Evolutionary conservation across 2,797 vertebrate species (phyloP).

Genomic region (Hemibagrus guttatus): DNA sequence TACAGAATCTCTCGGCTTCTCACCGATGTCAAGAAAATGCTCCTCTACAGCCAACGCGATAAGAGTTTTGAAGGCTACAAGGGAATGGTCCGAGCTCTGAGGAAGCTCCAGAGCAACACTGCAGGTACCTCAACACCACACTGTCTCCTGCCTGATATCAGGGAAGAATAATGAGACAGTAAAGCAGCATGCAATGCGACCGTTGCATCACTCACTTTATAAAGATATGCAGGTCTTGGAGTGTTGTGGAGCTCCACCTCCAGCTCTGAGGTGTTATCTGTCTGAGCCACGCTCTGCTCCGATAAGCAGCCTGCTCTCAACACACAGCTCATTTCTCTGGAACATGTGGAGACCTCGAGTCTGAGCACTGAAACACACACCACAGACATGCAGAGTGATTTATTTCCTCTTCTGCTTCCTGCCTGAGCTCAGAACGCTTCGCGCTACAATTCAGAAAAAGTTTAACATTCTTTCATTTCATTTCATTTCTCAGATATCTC

Average conservation of each 20-base stretch:
- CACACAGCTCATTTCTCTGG: neutral
- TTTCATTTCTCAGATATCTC: neutral
- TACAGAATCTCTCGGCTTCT: slow-evolving; percentile 91
- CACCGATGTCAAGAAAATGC: slow-evolving; percentile 87
- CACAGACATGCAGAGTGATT: neutral
- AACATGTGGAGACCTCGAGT: too few relatives aligned
- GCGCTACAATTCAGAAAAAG: neutral
- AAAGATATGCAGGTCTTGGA: too few relatives aligned
- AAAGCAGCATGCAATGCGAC: too few relatives aligned
- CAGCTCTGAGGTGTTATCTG: slow-evolving; percentile 1
- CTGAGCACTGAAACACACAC: neutral
- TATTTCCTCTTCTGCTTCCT: slow-evolving; percentile 25
- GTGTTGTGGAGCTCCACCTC: neutral
- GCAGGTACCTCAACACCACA: slow-evolving; percentile 70
- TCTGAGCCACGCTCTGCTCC: too few relatives aligned
- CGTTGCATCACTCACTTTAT: too few relatives aligned
- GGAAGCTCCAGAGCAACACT: slow-evolving; percentile 77
- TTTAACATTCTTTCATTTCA: neutral
- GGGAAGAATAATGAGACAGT: neutral
- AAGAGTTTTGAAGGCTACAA: slow-evolving; percentile 86
- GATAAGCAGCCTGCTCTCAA: neutral
- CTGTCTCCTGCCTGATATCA: neutral
- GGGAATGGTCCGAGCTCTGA: slow-evolving; percentile 82
- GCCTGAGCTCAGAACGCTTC: neutral
- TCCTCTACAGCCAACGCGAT: slow-evolving; percentile 89